Base-by-base conservation (phyloP, 1,140 invertebrate species). In the Ylistrum balloti region DNA sequence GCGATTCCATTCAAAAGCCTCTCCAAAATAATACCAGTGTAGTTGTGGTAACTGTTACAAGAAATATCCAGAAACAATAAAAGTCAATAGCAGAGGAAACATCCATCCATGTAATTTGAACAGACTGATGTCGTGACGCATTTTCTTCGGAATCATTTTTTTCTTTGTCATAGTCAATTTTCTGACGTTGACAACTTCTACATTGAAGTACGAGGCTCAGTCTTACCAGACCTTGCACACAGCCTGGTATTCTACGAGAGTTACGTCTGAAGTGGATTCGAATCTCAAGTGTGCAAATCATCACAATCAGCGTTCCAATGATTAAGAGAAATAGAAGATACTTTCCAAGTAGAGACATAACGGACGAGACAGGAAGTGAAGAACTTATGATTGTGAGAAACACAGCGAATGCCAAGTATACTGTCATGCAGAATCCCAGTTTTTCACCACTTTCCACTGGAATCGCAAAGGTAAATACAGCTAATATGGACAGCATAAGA, bases 371-470 rank as follows among this genome's bases (percentile, higher is more conserved):
- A 13, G 97, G 97, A 95, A 97, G 96, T 91, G 96, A 97, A 92
- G 97, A 97, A 33, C 96, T 96, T 86, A 97, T 96, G 87, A 97
- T 96, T 86, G 97, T 94, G 95, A 97, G 96, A 93, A 97, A 97
- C 28, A 97, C 97, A 56, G 96, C 96, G 92, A 97, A 97, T 5
- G 97, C 96, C 13, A 97, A 94, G 3, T 97, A 95, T 7, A 97
- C 96, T 15, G 97, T 97, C 35, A 97, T 95, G 33, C 97, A 96
- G 33, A 97, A 96, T 3, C 96, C 96, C 85, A 97, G 96, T 93
- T 97, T 97, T 93, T 97, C 97, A 0, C 97, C 97, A 15, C 96
- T 96, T 91, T 97, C 97, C 0, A 97, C 96, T 9, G 97, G 97
- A 74, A 97, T 94, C 92, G 96, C 97, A 94, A 97, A 97, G n/a